phyloP scores from a whole-genome alignment of 2,113 vertebrate species.

The Calyptomena viridis region DNA sequence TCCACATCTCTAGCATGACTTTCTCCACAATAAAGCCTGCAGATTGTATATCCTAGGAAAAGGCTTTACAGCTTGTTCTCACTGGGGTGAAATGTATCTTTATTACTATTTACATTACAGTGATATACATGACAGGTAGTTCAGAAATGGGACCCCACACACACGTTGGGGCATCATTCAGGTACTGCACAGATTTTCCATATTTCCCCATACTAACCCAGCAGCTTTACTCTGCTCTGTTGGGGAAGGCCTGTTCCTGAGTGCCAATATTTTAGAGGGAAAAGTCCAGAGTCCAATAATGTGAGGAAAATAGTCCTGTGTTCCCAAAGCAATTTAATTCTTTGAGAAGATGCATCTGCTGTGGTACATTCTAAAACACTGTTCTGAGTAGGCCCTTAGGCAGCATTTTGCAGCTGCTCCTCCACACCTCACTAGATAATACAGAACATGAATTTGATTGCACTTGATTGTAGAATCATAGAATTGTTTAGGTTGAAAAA shows the following conservation, averaged over 20 bases:
- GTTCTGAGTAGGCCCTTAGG: background rate
- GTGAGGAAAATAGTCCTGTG: background rate
- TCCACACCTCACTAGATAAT: background rate
- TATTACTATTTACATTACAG: background rate
- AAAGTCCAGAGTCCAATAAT: background rate
- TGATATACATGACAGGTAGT: background rate
- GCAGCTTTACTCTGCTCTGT: background rate
- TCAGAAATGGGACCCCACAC: background rate
- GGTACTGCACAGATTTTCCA: background rate
- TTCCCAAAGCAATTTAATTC: background rate
- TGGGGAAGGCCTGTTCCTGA: background rate
- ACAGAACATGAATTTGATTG: background rate
- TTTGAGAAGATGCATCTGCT: background rate
- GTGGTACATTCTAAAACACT: background rate
- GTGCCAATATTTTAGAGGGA: background rate
- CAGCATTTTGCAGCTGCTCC: background rate
- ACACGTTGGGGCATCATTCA: background rate
- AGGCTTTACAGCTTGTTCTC: background rate
- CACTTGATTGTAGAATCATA: background rate
- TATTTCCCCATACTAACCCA: background rate
- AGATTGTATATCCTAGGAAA: background rate
- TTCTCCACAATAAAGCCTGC: background rate
- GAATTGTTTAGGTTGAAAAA: background rate
- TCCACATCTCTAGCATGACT: background rate
- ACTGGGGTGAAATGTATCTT: background rate